A percentile compares a stretch with the other conserved stretches of the same genome.
Evolutionary conservation across 2,888 invertebrate species (phyloP).

Genomic region (Saturnia pavonia): DNA sequence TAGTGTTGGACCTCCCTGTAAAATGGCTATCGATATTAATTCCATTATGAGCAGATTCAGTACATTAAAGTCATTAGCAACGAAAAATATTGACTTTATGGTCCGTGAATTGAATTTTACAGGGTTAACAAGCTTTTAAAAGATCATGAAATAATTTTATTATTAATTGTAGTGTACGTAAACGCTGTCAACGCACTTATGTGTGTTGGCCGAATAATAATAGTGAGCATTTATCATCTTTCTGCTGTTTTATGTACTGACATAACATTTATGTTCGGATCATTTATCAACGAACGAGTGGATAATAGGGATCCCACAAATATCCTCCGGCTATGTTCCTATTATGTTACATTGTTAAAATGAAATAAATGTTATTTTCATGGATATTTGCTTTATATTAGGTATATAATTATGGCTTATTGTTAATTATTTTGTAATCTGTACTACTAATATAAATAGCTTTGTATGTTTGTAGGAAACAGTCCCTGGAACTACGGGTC

Average conservation of each 20-base stretch:
- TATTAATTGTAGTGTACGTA: slow-evolving; percentile 10
- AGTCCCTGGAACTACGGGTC: no score
- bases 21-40: slow-evolving; percentile 7
- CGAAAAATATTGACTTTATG: slow-evolving; percentile 4
- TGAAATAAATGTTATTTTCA: neutral
- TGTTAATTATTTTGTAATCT: no score
- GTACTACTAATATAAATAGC: no score
- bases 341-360: neutral
- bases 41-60: neutral
- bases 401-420: neutral
- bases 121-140: slow-evolving; percentile 2
- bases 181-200: slow-evolving; percentile 26
- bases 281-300: slow-evolving; percentile 51
- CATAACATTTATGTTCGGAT: slow-evolving; percentile 44
- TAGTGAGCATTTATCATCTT: slow-evolving; percentile 55
- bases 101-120: slow-evolving; percentile 1
- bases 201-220: slow-evolving; percentile 45
- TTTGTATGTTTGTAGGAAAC: no score
- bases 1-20: neutral
- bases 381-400: neutral
- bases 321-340: slow-evolving; percentile 1
- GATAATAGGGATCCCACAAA: slow-evolving; percentile 38
- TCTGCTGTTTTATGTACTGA: slow-evolving; percentile 50
- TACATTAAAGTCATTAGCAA: slow-evolving; percentile 10
- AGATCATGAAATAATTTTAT: slow-evolving; percentile 1